Conservation (phyloP, 1,140 invertebrate genomes). For the Caenorhabditis remanei region DNA sequence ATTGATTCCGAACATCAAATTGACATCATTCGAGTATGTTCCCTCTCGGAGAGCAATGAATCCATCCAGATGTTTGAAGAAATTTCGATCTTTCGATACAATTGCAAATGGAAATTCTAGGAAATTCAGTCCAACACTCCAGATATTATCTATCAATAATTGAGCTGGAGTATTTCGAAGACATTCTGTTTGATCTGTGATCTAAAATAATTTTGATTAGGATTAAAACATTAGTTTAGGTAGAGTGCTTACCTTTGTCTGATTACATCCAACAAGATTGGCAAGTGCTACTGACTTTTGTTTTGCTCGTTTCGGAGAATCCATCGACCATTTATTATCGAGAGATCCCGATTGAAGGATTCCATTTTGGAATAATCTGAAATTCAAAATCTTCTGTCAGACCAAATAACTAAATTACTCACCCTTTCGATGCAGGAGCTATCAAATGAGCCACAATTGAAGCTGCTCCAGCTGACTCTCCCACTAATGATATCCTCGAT, state of each 20-base stretch:
- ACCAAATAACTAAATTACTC: not conserved
- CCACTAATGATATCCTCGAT: conserved; percentile 89
- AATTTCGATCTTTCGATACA: conserved; percentile 75
- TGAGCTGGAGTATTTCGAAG: conserved; percentile 66
- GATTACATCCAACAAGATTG: conserved; percentile 73
- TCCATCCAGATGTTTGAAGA: conserved; percentile 75
- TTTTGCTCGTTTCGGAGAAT: conserved; percentile 73
- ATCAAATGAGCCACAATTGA: conserved; percentile 92
- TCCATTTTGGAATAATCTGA: conserved; percentile 85
- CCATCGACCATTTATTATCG: conserved; percentile 76
- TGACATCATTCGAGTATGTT: conserved; percentile 73
- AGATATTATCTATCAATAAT: conserved; percentile 72
- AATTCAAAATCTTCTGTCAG: not conserved
- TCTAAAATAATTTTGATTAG: conserved; percentile 63
- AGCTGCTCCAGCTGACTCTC: conserved; percentile 95
- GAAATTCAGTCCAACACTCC: conserved; percentile 73
- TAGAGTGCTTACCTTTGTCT: conserved; percentile 62
- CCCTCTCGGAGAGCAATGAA: conserved; percentile 72
- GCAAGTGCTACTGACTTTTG: conserved; percentile 73
- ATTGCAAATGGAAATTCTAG: conserved; percentile 77
- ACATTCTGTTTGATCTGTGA: conserved; percentile 67
- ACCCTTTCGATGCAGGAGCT: conserved; percentile 86
- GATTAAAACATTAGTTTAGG: not conserved
- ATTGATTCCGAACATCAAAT: conserved; percentile 77
- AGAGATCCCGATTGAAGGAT: conserved; percentile 82